Evolutionary conservation across 2,888 invertebrate genomes (phyloP).

Genomic region (Boloria selene): DNA sequence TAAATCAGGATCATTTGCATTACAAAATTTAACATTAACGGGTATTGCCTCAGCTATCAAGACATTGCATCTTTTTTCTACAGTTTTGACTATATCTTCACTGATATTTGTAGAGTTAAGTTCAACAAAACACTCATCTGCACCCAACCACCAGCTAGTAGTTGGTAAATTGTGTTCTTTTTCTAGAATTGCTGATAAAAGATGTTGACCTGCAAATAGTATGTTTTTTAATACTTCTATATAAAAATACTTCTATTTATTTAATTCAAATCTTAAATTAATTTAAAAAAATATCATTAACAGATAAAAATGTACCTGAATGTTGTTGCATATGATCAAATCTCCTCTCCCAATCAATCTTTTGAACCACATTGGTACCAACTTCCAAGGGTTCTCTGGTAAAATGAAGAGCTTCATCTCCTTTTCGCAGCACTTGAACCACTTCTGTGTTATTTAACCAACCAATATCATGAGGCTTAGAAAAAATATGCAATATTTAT

Average conservation of each 20-base stretch:
- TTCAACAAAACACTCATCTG: slow-evolving; percentile 88
- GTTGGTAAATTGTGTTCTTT: slow-evolving; percentile 85
- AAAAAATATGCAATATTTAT: background rate
- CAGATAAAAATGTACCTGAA: slow-evolving; percentile 81
- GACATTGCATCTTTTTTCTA: slow-evolving; percentile 86
- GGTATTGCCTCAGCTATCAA: slow-evolving; percentile 84
- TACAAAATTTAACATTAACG: slow-evolving; percentile 84
- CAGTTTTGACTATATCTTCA: slow-evolving; percentile 71
- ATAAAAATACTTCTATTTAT: background rate
- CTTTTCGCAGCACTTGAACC: slow-evolving; percentile 86
- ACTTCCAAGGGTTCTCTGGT: slow-evolving; percentile 82
- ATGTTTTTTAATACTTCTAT: background rate
- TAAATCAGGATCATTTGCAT: slow-evolving; percentile 83
- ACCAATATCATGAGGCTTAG: slow-evolving; percentile 90
- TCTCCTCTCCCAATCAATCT: slow-evolving; percentile 88
- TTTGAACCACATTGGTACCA: slow-evolving; percentile 84
- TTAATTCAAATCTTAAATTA: too few relatives aligned
- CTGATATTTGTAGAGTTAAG: slow-evolving; percentile 79
- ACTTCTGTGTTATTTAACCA: slow-evolving; percentile 86
- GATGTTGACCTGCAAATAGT: slow-evolving; percentile 86
- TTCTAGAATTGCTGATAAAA: slow-evolving; percentile 90
- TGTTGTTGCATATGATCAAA: slow-evolving; percentile 97
- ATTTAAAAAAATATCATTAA: background rate
- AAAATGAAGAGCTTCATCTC: slow-evolving; percentile 88
- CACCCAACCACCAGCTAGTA: slow-evolving; percentile 92